Conservation (phyloP, 2,888 invertebrate species). For the Lasioglossum villosulum region DNA sequence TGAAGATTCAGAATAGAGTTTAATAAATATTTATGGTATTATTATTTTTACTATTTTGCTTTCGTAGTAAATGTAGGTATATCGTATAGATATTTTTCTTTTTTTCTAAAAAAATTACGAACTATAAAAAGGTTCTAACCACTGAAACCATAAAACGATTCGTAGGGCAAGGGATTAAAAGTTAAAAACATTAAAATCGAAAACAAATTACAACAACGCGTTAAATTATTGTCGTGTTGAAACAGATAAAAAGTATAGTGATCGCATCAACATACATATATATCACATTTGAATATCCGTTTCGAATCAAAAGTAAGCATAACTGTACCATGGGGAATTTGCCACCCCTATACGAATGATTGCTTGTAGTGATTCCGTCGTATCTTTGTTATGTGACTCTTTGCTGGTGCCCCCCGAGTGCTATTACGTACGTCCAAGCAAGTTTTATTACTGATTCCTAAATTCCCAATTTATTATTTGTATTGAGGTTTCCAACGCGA, state of each 20-base stretch:
- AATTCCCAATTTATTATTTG: neutral
- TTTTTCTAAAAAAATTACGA: too few species aligned
- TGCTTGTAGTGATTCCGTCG: neutral
- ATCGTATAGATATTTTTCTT: too few species aligned
- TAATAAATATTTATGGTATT: too few species aligned
- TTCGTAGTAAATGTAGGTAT: too few species aligned
- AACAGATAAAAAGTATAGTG: neutral
- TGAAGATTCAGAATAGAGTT: too few species aligned
- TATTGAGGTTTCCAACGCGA: neutral
- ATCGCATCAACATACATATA: neutral
- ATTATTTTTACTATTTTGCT: too few species aligned
- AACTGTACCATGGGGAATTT: neutral
- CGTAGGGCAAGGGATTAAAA: neutral
- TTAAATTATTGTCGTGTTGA: neutral
- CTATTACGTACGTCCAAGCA: neutral
- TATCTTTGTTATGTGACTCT: conserved; percentile 1
- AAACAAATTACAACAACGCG: neutral
- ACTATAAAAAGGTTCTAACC: neutral
- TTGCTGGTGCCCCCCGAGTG: neutral
- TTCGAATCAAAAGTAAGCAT: neutral
- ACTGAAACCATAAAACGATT: too few species aligned
- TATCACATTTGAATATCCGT: conserved; percentile 1
- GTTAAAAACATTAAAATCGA: neutral
- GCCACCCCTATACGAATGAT: conserved; percentile 2
- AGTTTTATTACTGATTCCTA: neutral